Conservation (phyloP, 2,888 invertebrate species). For the Lapara coniferarum region DNA sequence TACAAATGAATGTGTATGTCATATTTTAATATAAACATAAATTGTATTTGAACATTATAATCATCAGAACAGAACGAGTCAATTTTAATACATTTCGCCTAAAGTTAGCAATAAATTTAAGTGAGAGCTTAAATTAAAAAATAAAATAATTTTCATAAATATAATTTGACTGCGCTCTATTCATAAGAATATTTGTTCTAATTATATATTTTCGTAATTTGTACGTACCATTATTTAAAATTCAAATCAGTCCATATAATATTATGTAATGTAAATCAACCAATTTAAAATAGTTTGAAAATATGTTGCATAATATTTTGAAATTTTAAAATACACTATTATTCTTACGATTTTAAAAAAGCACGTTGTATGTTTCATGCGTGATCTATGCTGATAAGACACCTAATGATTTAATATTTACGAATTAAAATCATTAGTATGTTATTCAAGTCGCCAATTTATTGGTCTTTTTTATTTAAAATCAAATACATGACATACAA, state of each 20-base stretch:
- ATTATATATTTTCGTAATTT: slow-evolving; percentile 1
- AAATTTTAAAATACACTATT: neutral
- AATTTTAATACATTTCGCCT: slow-evolving; percentile 23
- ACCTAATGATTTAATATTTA: slow-evolving; percentile 1
- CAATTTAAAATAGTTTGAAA: neutral
- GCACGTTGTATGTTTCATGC: too few species aligned
- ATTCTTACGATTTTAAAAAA: neutral
- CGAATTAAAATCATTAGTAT: neutral
- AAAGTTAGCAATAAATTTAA: slow-evolving; percentile 21
- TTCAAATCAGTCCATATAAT: neutral
- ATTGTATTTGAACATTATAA: neutral
- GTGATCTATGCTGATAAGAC: neutral
- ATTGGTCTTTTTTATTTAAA: neutral
- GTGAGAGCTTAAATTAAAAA: slow-evolving; percentile 21
- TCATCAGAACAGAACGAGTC: slow-evolving; percentile 6
- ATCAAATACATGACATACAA: neutral
- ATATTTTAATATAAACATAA: neutral
- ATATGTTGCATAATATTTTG: neutral
- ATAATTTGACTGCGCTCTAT: neutral
- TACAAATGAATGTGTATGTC: neutral
- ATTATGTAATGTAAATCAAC: neutral
- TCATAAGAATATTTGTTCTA: slow-evolving; percentile 17
- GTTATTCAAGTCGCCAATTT: neutral
- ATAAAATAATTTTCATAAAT: neutral
- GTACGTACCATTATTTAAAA: neutral